Conservation (phyloP, 2,888 invertebrate genomes). For the Xiphydria camelus region DNA sequence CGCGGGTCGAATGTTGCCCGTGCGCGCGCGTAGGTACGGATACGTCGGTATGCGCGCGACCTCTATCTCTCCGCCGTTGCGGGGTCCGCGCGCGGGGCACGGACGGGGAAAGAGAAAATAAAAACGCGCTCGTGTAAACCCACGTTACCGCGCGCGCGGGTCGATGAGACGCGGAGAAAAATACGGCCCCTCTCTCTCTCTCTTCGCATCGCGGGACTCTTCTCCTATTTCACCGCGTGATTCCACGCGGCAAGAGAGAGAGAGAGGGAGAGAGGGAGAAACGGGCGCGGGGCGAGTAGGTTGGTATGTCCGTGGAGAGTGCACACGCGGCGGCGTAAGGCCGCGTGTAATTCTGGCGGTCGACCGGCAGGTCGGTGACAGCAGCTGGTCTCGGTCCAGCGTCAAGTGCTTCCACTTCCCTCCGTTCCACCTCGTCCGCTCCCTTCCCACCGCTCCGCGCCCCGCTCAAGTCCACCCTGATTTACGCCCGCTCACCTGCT, state of each 20-base stretch:
- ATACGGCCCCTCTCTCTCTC: not conserved
- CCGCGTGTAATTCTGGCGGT: conserved; percentile 25
- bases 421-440: conserved; percentile 16
- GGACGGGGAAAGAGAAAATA: conserved; percentile 1
- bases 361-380: conserved; percentile 34
- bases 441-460: not conserved
- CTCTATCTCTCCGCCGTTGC: too few species aligned
- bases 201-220: not conserved
- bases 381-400: conserved; percentile 45
- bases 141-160: not conserved
- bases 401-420: conserved; percentile 16
- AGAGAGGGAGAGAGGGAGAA: too few species aligned
- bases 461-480: conserved; percentile 38
- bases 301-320: conserved; percentile 10
- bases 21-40: too few species aligned
- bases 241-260: not conserved
- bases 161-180: not conserved
- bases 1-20: too few species aligned
- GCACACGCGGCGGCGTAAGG: conserved; percentile 12
- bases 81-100: conserved; percentile 2
- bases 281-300: conserved; percentile 6
- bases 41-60: too few species aligned
- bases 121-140: conserved; percentile 4
- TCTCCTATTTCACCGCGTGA: conserved; percentile 1
- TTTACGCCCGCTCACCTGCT: conserved; percentile 53